phyloP scores from a whole-genome alignment of 1,140 invertebrate species.

The Orius insidiosus region DNA sequence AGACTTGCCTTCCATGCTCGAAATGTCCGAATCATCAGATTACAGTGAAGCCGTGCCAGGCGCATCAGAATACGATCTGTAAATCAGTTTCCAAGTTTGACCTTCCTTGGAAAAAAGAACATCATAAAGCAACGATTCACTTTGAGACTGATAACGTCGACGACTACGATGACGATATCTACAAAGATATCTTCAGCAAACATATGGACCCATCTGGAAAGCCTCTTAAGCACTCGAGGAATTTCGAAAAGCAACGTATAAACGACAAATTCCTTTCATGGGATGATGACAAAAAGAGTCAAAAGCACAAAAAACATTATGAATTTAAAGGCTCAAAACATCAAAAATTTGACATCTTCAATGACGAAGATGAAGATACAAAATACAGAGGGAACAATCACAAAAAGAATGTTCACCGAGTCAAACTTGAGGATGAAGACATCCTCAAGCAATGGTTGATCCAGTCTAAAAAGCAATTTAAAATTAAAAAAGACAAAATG shows the following conservation, averaged over 20 bases:
- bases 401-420: conserved; percentile 5
- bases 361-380: conserved; percentile 1
- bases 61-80: conserved; percentile 43
- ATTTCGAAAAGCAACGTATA: background rate
- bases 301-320: conserved; percentile 12
- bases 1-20: conserved; percentile 39
- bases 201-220: background rate
- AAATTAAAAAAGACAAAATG: conserved; percentile 17
- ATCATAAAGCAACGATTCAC: conserved; percentile 8
- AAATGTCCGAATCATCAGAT: conserved; percentile 32
- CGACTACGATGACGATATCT: conserved; percentile 4
- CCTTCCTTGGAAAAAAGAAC: conserved; percentile 26
- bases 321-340: conserved; percentile 6
- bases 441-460: conserved; percentile 15
- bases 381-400: background rate
- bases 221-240: background rate
- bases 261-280: conserved; percentile 8
- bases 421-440: conserved; percentile 14
- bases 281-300: conserved; percentile 4
- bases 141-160: conserved; percentile 6
- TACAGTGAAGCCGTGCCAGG: conserved; percentile 41
- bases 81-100: conserved; percentile 37
- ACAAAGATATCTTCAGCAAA: conserved; percentile 3
- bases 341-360: conserved; percentile 7
- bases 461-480: conserved; percentile 14